Conservation (phyloP, 2,888 invertebrate genomes). For the Flexamia atlantica region DNA sequence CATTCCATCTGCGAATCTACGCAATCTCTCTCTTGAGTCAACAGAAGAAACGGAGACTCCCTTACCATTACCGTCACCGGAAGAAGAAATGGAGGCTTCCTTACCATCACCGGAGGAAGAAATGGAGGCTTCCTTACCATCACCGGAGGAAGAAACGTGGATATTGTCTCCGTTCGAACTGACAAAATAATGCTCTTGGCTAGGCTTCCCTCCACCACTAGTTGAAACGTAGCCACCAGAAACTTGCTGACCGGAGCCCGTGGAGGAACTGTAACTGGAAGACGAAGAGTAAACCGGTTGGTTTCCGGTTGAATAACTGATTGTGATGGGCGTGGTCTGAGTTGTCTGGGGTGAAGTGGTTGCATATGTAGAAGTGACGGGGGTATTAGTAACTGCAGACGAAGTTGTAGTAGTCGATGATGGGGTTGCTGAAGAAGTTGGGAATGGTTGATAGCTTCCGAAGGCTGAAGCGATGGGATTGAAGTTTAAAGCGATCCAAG, state of each 20-base stretch:
- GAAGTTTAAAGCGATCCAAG: conserved; percentile 31
- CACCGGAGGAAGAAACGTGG: conserved; percentile 20
- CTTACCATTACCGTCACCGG: no score
- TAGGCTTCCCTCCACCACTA: not conserved
- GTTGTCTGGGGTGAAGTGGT: not conserved
- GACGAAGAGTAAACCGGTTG: not conserved
- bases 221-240: conserved; percentile 3
- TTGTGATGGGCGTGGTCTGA: not conserved
- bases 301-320: not conserved
- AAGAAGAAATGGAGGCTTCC: no score
- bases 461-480: not conserved
- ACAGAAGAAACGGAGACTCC: not conserved
- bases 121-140: no score
- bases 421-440: not conserved
- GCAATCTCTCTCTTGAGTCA: not conserved
- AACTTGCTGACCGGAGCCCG: not conserved
- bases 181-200: not conserved
- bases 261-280: not conserved
- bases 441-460: not conserved
- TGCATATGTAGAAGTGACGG: not conserved
- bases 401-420: not conserved
- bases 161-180: not conserved
- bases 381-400: not conserved
- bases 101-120: no score
- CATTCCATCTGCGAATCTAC: no score